Base-by-base conservation (phyloP, 2,113 vertebrate genomes). In the Smithornis capensis region DNA sequence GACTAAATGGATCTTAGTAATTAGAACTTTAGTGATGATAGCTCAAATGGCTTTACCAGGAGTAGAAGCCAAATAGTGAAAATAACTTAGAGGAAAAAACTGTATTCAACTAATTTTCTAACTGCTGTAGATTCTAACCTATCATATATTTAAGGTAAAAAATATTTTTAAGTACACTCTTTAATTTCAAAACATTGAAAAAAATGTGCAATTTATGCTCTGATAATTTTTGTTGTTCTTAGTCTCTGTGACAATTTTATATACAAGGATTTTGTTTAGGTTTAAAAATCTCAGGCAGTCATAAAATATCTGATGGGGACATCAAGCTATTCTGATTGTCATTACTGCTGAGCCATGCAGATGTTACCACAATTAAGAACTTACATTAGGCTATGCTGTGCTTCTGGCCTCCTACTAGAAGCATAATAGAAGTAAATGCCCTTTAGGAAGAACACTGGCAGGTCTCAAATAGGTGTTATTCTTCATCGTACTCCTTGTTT, bases 151-250 rank as follows among this genome's bases (percentile, higher is more conserved):
- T 44, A 84, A 59, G 2, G 27, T 67, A 19, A 89, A 91, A 45
- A 55, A 42, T 9, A 47, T 40, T 79, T 93, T 84, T 4, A 92
- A 31, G 4, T n/a, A 29, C 3, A 29, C 2, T 33, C 23, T 5
- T 79, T 17, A 44, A 24, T 73, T 89, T 64, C 6, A 87, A 82
- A 81, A 63, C 14, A 45, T 4, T 19, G 15, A 69, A 73, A 82
- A 25, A 18, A 2, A 0, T 29, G 3, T n/a, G 14, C 14, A 65
- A 75, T 44, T 0, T 35, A 31, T 52, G 6, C 8, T 75, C 23
- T 63, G 12, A 23, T 28, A 0, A 5, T 38, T 84, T 90, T 63
- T 68, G 4, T 17, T 68, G 3, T 40, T 63, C 23, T 77, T 50
- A 47, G 3, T 21, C 27, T 40, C 5, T 83, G 10, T n/a, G 45